phyloP scores from a whole-genome alignment of 2,113 vertebrate species.

The Tonatia bakeri region DNA sequence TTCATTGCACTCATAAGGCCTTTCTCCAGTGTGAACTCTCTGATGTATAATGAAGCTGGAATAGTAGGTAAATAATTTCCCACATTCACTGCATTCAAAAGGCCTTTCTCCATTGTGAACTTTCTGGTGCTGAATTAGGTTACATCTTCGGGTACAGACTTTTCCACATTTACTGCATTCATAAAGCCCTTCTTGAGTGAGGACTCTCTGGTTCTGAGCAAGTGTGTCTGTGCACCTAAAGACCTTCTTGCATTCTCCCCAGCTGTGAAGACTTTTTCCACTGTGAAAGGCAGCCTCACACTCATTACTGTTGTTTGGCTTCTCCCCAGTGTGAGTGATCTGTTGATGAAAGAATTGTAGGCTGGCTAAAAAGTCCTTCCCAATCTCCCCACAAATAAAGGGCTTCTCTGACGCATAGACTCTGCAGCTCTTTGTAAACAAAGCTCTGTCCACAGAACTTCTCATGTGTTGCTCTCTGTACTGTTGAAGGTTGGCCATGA shows the following conservation, averaged over 20 bases:
- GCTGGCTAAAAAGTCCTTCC: not conserved
- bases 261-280: not conserved
- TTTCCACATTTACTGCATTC: constrained; percentile 50
- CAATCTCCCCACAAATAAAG: not conserved
- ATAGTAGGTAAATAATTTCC: constrained; percentile 50
- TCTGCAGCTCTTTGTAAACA: not conserved
- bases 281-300: not conserved
- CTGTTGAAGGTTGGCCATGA: not conserved
- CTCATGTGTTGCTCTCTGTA: not conserved
- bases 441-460: not conserved
- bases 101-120: constrained; percentile 51
- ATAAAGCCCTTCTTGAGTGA: constrained; percentile 3
- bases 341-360: not conserved
- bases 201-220: not conserved
- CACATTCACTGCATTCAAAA: constrained; percentile 48
- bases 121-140: constrained; percentile 62
- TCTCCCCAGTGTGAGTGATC: not conserved
- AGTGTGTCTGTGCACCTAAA: not conserved
- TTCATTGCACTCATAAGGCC: constrained; percentile 19
- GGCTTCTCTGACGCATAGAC: not conserved
- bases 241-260: not conserved
- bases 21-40: constrained; percentile 55
- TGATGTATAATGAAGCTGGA: constrained; percentile 50
- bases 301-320: not conserved
- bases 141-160: constrained; percentile 50